These are phyloP conservation scores for Heterotis niloticus DNA, from an alignment of 2,113 vertebrate genomes.

Conservation along the genomic window DNA sequence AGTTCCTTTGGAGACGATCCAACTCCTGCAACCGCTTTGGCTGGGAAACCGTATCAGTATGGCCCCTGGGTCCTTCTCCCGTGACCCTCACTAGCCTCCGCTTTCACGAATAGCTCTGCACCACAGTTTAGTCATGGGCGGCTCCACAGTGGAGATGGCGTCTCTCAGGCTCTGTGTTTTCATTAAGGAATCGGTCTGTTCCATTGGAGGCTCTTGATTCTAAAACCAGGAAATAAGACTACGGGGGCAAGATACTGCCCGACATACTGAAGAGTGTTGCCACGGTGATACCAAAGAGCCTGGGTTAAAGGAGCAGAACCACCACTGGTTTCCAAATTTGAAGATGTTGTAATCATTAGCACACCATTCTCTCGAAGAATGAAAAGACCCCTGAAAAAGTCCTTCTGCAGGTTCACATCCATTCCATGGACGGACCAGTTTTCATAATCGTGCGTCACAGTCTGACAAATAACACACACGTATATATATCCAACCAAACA, in stretches of 20 bases:
- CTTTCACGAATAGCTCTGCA: conserved; percentile 9
- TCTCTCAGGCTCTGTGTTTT: neutral
- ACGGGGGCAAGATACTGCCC: neutral
- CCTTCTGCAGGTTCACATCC: too few relatives aligned
- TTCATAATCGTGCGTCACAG: too few relatives aligned
- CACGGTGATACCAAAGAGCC: neutral
- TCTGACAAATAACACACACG: too few relatives aligned
- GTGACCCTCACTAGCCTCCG: neutral
- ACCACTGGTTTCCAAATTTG: conserved; percentile 4
- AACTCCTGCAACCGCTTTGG: conserved; percentile 20
- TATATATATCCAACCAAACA: too few relatives aligned
- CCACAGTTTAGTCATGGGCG: conserved; percentile 4
- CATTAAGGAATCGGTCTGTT: neutral
- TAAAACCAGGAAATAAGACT: neutral
- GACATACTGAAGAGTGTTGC: neutral
- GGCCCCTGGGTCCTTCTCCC: conserved; percentile 3
- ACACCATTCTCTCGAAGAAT: too few relatives aligned
- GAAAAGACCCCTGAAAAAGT: too few relatives aligned
- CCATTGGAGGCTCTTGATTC: neutral
- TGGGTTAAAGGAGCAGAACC: neutral
- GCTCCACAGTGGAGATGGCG: neutral
- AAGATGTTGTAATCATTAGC: neutral
- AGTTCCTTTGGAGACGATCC: conserved; percentile 18
- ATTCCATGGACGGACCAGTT: too few relatives aligned
- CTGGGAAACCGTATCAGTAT: conserved; percentile 15